Evolutionary conservation across 2,113 vertebrate species (phyloP).

Genomic region (Cyrtonyx montezumae): DNA sequence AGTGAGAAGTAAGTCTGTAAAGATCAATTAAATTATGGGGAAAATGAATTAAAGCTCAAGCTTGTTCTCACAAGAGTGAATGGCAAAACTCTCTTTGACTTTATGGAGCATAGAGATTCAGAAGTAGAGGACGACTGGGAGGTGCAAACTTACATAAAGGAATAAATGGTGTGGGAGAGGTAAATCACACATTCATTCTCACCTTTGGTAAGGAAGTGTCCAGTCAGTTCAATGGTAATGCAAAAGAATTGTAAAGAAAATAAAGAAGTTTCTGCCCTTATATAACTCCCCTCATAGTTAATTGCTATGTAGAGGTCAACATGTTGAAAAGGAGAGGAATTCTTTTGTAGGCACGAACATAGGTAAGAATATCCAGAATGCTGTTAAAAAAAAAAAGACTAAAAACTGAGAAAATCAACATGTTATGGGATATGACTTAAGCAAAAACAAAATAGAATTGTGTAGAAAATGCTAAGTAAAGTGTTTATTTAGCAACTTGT

Average conservation of each 20-base stretch:
- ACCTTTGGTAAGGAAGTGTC: background rate
- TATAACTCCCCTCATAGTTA: background rate
- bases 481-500: background rate
- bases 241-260: background rate
- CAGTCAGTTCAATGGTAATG: background rate
- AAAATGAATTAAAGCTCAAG: background rate
- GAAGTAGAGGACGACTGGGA: background rate
- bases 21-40: background rate
- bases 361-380: background rate
- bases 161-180: background rate
- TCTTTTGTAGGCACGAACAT: background rate
- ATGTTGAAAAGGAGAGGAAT: background rate
- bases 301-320: background rate
- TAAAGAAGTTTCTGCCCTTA: background rate
- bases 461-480: background rate
- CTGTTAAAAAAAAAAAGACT: background rate
- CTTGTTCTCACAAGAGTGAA: background rate
- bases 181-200: background rate
- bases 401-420: background rate
- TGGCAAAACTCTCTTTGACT: background rate
- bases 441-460: background rate
- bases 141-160: background rate
- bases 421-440: background rate
- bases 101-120: background rate
- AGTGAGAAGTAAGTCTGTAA: background rate